phyloP scores from a whole-genome alignment of 2,113 vertebrate species.

The Ciconia boyciana region DNA sequence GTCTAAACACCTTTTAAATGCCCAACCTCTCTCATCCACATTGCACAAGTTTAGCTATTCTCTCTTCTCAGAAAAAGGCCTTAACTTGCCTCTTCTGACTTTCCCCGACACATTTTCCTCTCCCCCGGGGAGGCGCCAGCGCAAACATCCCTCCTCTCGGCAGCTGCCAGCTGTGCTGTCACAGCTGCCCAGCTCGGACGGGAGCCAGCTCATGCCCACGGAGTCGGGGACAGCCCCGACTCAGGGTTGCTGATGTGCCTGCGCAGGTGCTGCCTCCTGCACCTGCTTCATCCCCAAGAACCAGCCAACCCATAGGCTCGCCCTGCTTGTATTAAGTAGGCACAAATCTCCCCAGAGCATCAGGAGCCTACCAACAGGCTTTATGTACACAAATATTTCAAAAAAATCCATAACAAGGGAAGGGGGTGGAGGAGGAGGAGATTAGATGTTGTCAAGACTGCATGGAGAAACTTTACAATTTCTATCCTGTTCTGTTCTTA shows the following conservation, averaged over 20 bases:
- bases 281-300: neutral
- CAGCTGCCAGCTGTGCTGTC: neutral
- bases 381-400: neutral
- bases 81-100: neutral
- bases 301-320: neutral
- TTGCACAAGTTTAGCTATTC: neutral
- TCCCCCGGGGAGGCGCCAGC: accelerated
- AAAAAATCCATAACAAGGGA: neutral
- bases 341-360: neutral
- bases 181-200: neutral
- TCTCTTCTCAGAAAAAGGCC: neutral
- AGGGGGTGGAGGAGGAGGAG: neutral
- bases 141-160: neutral
- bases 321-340: neutral
- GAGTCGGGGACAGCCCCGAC: neutral
- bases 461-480: neutral
- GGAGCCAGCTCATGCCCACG: neutral
- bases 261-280: neutral
- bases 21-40: neutral
- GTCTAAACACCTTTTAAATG: neutral
- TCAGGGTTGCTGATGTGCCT: accelerated
- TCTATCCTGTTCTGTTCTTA: neutral
- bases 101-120: neutral
- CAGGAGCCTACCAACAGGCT: neutral
- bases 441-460: neutral